Base-by-base conservation (phyloP, 2,113 vertebrate species). In the Oreochromis niloticus region DNA sequence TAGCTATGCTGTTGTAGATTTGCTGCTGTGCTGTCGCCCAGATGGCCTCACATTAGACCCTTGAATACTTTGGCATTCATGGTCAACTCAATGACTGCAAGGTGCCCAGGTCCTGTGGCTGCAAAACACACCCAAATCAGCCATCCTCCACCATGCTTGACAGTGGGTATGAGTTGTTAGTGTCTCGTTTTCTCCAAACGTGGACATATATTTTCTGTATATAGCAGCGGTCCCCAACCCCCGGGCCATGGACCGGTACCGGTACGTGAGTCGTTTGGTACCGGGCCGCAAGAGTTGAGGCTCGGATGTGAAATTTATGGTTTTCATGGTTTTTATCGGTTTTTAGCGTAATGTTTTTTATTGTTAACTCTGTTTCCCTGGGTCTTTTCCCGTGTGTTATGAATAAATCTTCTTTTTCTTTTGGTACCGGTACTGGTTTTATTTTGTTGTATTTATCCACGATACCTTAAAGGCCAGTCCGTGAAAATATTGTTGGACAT, bases 261-360 rank as follows among this genome's bases (percentile, higher is more conserved):
- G 0, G 0, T 61, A 8, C 0, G 0, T 61, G 57, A 34, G 30
- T 61, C 0, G 1, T 61, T 61, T 61, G 30, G 30, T 61, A 10
- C 57, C 1, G 16, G 8, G 16, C 32, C 1, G 0, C 0, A 0
- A 34, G 57, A 61, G 16, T 61, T 61, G 8, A 61, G 57, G 16
- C 30, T 61, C 16, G 1, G 57, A 5, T 61, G 57, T 61, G 57
- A 34, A 61, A 61, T 61, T 61, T 34, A 34, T 61, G 57, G 57
- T 61, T 61, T 0, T 61, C 30, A 61, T 32, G 57, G 4, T 9
- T 61, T 1, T 59, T 30, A 30, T 30, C 3, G 0, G 0, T 59
- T 59, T 59, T 16, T 17, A 17, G 7, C 27, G 30, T 6, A 0
- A 30, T 54, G 24, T n/a, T 54, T 57, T 59, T 32, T 17, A 32